Base-by-base conservation (phyloP, 2,888 invertebrate species). In the Hipparchia sbordonii region DNA sequence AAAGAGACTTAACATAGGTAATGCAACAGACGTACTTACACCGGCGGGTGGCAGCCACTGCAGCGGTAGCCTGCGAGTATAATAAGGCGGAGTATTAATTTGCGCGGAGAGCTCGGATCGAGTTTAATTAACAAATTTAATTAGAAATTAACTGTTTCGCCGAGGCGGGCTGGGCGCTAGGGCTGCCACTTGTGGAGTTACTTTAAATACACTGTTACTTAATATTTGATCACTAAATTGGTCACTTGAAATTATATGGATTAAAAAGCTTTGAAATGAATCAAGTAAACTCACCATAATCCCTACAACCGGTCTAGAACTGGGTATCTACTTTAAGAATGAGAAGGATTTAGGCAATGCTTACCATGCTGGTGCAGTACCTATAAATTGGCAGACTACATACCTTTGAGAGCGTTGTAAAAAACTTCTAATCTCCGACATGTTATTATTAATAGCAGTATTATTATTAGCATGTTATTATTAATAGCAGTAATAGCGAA, bases 51-150 rank as follows among this genome's bases (percentile, higher is more conserved):
- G 74, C 56, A 62, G 60, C 70, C 57, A 66, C 33, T 54, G 52
- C 9, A 8, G 12, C 12, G 48, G 63, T 23, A 51, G 62, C 33
- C 72, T 67, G 72, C 45, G 84, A 85, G 87, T 82, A 85, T 82
- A 87, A 89, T 85, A 86, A 79, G 80, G 77, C 82, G 81, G 83
- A 82, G 88, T 89, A 90, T 89, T 89, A 87, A 89, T 90, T 89
- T 88, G 87, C 83, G 82, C 81, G 77, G 82, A 84, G 79, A 79
- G 77, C 79, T 84, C 80, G 88, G 89, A 91, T 91, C 89, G 88
- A 89, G 91, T 91, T 92, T 94, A 94, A 94, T 94, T 94, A 94
- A 93, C 93, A 92, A 93, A 94, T 94, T 94, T 94, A 94, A 94
- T 94, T 94, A 93, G 91, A 93, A 94, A 94, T 94, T 94, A 94